Evolutionary conservation across 2,797 vertebrate species (phyloP).

Genomic region (Sciurus vulgaris): DNA sequence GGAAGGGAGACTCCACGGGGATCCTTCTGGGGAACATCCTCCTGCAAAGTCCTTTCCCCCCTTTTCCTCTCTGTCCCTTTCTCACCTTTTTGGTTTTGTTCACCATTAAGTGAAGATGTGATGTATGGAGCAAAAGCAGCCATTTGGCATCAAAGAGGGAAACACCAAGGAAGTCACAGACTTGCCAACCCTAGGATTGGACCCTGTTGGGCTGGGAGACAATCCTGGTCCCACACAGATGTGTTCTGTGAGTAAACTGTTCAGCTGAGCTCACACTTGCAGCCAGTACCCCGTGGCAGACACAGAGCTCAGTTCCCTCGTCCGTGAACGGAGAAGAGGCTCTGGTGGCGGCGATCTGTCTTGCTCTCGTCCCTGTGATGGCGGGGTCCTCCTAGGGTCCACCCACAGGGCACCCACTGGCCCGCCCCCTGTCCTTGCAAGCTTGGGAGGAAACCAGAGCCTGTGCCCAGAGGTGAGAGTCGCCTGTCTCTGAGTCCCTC

Average conservation of each 20-base stretch:
- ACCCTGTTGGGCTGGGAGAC: not conserved
- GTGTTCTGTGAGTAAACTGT: not conserved
- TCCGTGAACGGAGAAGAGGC: not conserved
- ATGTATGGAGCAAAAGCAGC: not conserved
- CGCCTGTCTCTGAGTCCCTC: not conserved
- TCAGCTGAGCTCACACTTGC: not conserved
- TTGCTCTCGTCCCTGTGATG: not conserved
- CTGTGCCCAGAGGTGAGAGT: not conserved
- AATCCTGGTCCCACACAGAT: not conserved
- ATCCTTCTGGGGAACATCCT: not conserved
- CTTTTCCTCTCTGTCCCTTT: not conserved
- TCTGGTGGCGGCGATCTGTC: not conserved
- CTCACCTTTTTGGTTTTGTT: slow-evolving; percentile 47
- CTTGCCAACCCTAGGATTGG: not conserved
- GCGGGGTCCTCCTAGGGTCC: not conserved
- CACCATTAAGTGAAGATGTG: not conserved
- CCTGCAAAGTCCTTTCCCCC: not conserved
- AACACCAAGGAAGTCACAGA: slow-evolving; percentile 6
- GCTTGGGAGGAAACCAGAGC: not conserved
- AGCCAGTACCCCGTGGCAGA: not conserved
- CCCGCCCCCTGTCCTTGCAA: not conserved
- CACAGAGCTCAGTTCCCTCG: not conserved
- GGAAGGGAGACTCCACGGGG: not conserved
- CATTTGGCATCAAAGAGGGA: not conserved
- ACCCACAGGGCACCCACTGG: not conserved